Evolutionary conservation across 2,888 invertebrate genomes (phyloP), one percentile per base, ranked within the genome.

Genomic region (Drosophila meridiana): DNA sequence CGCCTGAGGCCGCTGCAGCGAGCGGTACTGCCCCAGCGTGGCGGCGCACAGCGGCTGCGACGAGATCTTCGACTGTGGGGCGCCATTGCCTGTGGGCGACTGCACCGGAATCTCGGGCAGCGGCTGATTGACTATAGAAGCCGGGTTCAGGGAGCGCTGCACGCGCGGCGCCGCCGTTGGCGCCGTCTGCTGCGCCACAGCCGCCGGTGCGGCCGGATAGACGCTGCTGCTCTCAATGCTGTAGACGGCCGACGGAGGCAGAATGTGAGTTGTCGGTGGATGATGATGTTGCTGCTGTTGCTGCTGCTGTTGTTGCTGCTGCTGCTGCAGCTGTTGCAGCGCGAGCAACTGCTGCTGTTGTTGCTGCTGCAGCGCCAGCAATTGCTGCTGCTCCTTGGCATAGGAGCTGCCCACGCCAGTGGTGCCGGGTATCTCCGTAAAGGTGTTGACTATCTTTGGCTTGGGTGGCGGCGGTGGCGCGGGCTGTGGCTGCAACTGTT

Each of bases 11-110:
- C 95, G 93, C 83, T 95, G 95, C 55, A 95, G 91, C 32, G 95
- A 95, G 52, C 95, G 94, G 90, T 95, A 95, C 80, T 95, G 95
- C 42, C 93, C 92, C 7, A 95, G 90, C 60, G 95, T 93, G 50
- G 93, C 92, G 5, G 93, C 93, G 65, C 93, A 93, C 34, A 93
- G 78, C 28, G 93, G 93, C 76, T 93, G 93, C 58, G 92, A 90
- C n/a, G 92, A 91, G 70, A 93, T 93, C 81, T 93, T 93, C 3
- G 93, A 87, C 36, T 81, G 84, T 32, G 69, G 14, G 20, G 67
- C 58, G 26, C 36, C 56, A 38, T 60, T 68, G 42, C 68, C 65
- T 20, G 68, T 74, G 56, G 83, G 68, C 61, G 84, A 73, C 53
- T 87, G 87, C 64, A 91, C 90, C 13, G 93, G 93, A 59, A 93